These are phyloP conservation scores for Omphaloscelis lunosa DNA, from an alignment of 2,888 invertebrate species.

Conservation along the genomic window DNA sequence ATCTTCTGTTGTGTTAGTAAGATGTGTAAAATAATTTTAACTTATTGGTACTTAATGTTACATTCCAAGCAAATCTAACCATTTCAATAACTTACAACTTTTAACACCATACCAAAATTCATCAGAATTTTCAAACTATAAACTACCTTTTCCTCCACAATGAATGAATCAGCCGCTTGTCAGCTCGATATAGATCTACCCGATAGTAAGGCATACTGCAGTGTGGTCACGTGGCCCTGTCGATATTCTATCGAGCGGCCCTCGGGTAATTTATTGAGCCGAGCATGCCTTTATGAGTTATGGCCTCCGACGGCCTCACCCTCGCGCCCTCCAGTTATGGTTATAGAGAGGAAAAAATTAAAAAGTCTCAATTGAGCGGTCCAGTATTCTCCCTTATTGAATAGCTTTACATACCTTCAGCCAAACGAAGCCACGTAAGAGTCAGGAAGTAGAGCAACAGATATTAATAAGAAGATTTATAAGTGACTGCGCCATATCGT, in stretches of 20 bases:
- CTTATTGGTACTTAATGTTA: background rate
- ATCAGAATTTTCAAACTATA: background rate
- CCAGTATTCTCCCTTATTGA: slow-evolving; percentile 41
- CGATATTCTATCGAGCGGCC: slow-evolving; percentile 78
- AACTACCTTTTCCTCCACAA: slow-evolving; percentile 16
- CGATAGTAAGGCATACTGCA: slow-evolving; percentile 32
- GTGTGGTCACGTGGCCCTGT: slow-evolving; percentile 74
- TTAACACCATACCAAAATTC: background rate
- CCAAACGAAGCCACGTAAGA: background rate
- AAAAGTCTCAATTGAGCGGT: slow-evolving; percentile 61
- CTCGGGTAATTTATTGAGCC: slow-evolving; percentile 76
- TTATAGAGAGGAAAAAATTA: slow-evolving; percentile 64
- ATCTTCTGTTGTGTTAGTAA: background rate
- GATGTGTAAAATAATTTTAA: background rate
- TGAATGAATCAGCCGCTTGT: slow-evolving; percentile 38
- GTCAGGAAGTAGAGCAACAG: background rate
- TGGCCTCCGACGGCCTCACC: slow-evolving; percentile 62
- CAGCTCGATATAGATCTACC: slow-evolving; percentile 40
- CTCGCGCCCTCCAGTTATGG: slow-evolving; percentile 64
- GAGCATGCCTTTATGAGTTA: slow-evolving; percentile 75
- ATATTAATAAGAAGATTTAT: background rate
- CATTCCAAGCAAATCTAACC: background rate
- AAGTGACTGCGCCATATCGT: background rate
- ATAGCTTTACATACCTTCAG: slow-evolving; percentile 24
- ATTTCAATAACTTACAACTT: background rate